A percentile compares a stretch with the other conserved stretches of the same genome.
Conservation (phyloP, 1,140 invertebrate genomes). For the Sycophaga agraensis region DNA sequence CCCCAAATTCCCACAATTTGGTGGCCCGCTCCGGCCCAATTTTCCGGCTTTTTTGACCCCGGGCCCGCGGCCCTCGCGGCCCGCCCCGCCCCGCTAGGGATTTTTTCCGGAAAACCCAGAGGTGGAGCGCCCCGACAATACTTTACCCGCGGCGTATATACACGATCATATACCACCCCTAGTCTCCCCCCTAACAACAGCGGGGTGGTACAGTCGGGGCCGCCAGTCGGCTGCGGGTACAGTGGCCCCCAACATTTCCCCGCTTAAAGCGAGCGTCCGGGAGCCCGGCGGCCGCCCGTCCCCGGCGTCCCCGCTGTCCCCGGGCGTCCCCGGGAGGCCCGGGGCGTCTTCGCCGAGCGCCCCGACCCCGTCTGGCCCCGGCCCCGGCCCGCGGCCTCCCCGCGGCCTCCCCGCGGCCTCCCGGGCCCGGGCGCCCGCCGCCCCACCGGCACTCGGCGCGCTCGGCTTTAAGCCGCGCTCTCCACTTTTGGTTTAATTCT, state of each 20-base stretch:
- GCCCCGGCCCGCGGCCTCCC: too few species aligned
- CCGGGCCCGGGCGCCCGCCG: conserved; percentile 11
- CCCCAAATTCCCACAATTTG: conserved; percentile 52
- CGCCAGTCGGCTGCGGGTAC: conserved; percentile 44
- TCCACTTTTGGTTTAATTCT: conserved; percentile 29
- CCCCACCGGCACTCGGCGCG: not conserved
- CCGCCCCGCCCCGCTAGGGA: conserved; percentile 17
- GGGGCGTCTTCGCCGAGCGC: not conserved
- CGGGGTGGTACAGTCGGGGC: conserved; percentile 55
- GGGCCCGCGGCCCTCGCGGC: conserved; percentile 23
- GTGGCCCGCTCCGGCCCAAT: conserved; percentile 37
- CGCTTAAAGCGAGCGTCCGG: conserved; percentile 23
- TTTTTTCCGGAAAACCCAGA: conserved; percentile 52
- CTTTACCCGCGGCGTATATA: conserved; percentile 55
- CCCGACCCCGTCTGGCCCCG: too few species aligned
- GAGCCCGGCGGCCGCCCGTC: conserved; percentile 7
- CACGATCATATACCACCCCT: conserved; percentile 61
- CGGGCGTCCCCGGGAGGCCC: conserved; percentile 19
- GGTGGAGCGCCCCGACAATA: conserved; percentile 57
- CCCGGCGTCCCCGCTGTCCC: too few species aligned
- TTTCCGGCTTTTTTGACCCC: conserved; percentile 49
- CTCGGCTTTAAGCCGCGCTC: conserved; percentile 20
- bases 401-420: not conserved
- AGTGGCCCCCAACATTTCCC: conserved; percentile 32
- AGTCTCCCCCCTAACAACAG: conserved; percentile 57